phyloP scores from a whole-genome alignment of 2,113 vertebrate genomes.

The Halichoerus grypus region DNA sequence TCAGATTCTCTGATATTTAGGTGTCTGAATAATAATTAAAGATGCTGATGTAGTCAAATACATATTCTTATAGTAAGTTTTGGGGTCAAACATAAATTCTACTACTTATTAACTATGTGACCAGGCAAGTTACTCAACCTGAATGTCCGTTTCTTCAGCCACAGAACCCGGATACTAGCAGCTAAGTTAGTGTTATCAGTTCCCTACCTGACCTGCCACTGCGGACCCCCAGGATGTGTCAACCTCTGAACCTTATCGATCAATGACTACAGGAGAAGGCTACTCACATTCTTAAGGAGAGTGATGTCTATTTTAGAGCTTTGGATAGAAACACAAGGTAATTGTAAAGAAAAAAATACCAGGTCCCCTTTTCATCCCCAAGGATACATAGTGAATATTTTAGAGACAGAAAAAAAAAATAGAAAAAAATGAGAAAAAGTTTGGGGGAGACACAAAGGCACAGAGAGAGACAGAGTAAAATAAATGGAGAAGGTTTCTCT shows the following conservation, averaged over 20 bases:
- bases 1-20: not conserved
- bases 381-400: not conserved
- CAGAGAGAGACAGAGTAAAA: not conserved
- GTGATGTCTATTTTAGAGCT: not conserved
- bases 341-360: not conserved
- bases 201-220: not conserved
- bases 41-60: rapidly evolving
- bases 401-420: not conserved
- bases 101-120: not conserved
- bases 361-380: not conserved
- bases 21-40: not conserved
- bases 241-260: not conserved
- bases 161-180: rapidly evolving
- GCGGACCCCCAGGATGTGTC: not conserved
- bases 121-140: not conserved
- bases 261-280: not conserved
- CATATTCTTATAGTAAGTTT: not conserved
- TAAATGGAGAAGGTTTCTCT: not conserved
- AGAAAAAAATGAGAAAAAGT: not conserved
- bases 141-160: not conserved
- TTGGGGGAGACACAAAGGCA: not conserved
- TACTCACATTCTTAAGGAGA: not conserved
- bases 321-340: not conserved
- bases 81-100: not conserved
- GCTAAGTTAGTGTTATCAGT: not conserved